These are phyloP conservation scores for Brienomyrus brachyistius DNA, from an alignment of 2,113 vertebrate genomes.

Conservation along the genomic window DNA sequence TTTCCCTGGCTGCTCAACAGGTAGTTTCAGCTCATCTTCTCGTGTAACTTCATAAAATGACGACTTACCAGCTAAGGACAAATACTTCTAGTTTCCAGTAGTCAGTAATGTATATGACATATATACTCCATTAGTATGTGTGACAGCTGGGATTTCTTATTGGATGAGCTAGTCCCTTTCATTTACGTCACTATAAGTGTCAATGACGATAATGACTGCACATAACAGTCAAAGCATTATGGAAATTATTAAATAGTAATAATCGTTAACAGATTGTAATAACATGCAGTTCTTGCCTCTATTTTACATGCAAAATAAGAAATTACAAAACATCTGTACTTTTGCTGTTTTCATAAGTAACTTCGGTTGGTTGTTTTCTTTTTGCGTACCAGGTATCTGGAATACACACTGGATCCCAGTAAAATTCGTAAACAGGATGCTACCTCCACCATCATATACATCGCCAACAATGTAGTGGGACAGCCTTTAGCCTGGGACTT, in stretches of 20 bases:
- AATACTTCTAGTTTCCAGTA: not conserved
- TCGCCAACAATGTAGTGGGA: conserved; percentile 66
- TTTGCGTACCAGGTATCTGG: conserved; percentile 63
- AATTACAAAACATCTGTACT: not conserved
- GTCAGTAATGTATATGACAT: not conserved
- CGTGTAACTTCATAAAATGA: not conserved
- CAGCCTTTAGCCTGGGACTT: conserved; percentile 78
- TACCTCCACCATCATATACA: conserved; percentile 66
- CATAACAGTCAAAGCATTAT: not conserved
- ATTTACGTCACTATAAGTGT: not conserved
- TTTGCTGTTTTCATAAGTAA: not conserved
- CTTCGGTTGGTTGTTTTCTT: not conserved
- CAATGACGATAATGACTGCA: not conserved
- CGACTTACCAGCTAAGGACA: not conserved
- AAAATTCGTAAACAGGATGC: conserved; percentile 81
- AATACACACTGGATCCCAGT: conserved; percentile 58
- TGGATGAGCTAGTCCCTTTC: not conserved
- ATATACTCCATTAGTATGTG: not conserved
- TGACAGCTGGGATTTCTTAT: not conserved
- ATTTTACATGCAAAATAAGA: not conserved
- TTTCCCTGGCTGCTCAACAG: conserved; percentile 61
- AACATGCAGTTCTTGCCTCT: not conserved
- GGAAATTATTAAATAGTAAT: not conserved
- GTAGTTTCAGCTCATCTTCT: conserved; percentile 44
- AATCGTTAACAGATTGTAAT: not conserved